Evolutionary conservation across 1,140 invertebrate genomes (phyloP), one percentile per base, ranked within the genome.

Genomic region (Rhagoletis zephyria): DNA sequence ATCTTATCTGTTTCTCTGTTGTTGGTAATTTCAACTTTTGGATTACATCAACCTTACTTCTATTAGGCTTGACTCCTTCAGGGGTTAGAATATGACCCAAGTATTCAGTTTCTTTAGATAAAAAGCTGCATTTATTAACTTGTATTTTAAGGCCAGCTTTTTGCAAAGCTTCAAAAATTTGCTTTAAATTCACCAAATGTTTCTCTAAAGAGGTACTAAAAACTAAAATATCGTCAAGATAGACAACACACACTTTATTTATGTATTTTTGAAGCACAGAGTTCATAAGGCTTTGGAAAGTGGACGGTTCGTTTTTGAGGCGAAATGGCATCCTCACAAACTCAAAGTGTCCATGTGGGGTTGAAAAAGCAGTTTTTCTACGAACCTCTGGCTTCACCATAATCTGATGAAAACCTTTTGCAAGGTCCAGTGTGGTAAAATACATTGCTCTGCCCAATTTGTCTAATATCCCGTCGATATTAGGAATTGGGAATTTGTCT

Each of bases 401-500:
- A 19, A 65, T 65, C 64, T 65, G 64, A 65, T 65, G 64, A 14
- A 65, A 65, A 65, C 64, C 64, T 65, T 65, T 65, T 14, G 14
- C 64, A 65, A 14, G 64, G 64, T 4, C 14, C 30, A 65, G 30
- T 40, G 64, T 19, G 30, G 2, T 65, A 40, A 9, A 65, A 65
- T 65, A 65, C 30, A 19, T 1, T n/a, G 64, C 6, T 65, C 64
- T 48, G 4, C 70, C 7, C 70, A 77, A 77, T 77, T 40, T 77
- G 42, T 77, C 70, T 40, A 77, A 77, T 2, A 77, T 14, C 30
- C 6, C 7, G 7, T 77, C 70, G 19, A 77, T 77, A 77, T 77
- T 77, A 77, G 70, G 30, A 77, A 77, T 77, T 9, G 70, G 70
- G 42, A 77, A 77, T 42, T 48, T 77, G 42, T 77, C 70, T 19